Evolutionary conservation across 1,140 invertebrate species (phyloP).

Genomic region (Drosophila yakuba): DNA sequence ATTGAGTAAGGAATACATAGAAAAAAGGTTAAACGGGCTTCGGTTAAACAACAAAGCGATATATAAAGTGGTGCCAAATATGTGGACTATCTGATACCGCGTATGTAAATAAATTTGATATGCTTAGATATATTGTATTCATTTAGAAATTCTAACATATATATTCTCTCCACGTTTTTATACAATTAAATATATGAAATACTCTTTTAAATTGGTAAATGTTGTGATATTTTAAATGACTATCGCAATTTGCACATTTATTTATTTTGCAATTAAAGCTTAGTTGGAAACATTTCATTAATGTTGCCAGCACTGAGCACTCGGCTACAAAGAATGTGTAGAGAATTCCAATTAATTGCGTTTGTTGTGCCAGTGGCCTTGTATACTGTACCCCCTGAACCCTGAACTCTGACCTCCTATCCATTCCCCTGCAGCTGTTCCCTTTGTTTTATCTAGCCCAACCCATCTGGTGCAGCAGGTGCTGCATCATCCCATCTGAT

Average conservation of each 20-base stretch:
- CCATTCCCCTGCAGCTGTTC: constrained; percentile 2
- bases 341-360: constrained; percentile 75
- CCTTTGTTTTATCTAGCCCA: constrained; percentile 21
- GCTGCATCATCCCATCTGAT: not conserved
- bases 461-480: not conserved
- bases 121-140: too few relatives aligned
- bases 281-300: not conserved
- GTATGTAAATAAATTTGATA: not conserved
- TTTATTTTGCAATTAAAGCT: not conserved
- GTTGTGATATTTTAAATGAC: too few relatives aligned
- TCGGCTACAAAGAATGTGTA: constrained; percentile 24
- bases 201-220: too few relatives aligned
- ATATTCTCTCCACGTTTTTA: too few relatives aligned
- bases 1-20: constrained; percentile 44
- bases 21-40: constrained; percentile 47
- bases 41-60: constrained; percentile 39
- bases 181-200: too few relatives aligned
- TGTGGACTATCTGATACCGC: not conserved
- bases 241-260: not conserved
- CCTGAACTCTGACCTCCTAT: not conserved
- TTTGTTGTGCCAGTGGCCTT: constrained; percentile 63
- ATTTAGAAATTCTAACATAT: too few relatives aligned
- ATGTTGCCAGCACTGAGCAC: not conserved
- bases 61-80: not conserved
- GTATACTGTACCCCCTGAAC: constrained; percentile 6